A percentile compares a stretch with the other conserved stretches of the same genome.
Conservation (phyloP, 2,888 invertebrate species). For the Dasysyrphus albostriatus region DNA sequence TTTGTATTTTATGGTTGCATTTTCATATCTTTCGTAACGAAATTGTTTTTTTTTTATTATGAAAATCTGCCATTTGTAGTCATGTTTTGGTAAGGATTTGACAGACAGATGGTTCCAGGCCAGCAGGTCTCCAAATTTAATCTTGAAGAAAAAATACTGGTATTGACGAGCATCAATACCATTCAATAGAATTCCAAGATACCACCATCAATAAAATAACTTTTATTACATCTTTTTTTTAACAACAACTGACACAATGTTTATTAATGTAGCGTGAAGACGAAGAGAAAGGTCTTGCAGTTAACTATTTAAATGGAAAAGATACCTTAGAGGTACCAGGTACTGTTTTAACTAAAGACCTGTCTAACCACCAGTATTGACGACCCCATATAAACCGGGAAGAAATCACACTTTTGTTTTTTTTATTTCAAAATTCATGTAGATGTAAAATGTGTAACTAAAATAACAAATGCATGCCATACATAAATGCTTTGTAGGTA, state of each 20-base stretch:
- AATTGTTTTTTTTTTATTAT: slow-evolving; percentile 19
- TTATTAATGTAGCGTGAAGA: background rate
- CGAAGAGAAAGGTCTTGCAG: background rate
- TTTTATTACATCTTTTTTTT: slow-evolving; percentile 3
- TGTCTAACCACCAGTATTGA: too few species aligned
- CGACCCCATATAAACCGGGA: too few species aligned
- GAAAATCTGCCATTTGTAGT: slow-evolving; percentile 15
- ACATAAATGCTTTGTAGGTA: too few species aligned
- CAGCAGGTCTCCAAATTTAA: background rate
- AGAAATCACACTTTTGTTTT: too few species aligned
- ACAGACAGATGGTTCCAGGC: background rate
- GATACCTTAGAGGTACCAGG: too few species aligned
- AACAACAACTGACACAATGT: background rate
- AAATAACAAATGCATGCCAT: too few species aligned
- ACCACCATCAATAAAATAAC: slow-evolving; percentile 5
- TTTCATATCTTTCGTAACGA: slow-evolving; percentile 48
- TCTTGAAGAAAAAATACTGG: too few species aligned
- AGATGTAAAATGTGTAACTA: too few species aligned
- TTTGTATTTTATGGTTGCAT: slow-evolving; percentile 17
- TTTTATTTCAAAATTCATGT: too few species aligned
- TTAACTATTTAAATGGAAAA: too few species aligned
- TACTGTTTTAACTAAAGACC: too few species aligned
- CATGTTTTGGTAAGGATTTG: background rate
- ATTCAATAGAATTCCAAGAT: background rate
- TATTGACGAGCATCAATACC: too few species aligned